Evolutionary conservation across 1,140 invertebrate genomes (phyloP).

Genomic region (Homalodisca vitripennis): DNA sequence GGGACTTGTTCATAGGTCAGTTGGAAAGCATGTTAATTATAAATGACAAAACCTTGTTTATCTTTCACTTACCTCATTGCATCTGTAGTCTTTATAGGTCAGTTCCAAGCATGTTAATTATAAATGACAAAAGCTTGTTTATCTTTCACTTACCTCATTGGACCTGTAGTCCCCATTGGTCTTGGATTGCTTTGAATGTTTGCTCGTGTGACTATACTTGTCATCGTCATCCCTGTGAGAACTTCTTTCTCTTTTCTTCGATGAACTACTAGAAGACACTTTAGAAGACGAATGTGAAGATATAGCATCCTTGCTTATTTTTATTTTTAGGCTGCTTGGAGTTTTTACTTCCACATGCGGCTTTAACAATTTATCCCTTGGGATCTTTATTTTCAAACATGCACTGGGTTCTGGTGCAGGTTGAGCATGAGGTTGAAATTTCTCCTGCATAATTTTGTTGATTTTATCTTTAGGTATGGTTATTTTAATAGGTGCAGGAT

Average conservation of each 20-base stretch:
- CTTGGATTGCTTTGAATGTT: constrained; percentile 5
- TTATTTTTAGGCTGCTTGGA: constrained; percentile 41
- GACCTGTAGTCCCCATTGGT: constrained; percentile 6
- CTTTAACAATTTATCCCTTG: constrained; percentile 56
- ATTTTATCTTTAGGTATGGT: constrained; percentile 67
- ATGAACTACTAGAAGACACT: neutral
- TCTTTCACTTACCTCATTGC: no score
- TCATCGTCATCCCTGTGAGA: constrained; percentile 4
- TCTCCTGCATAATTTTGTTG: constrained; percentile 45
- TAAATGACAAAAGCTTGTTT: no score
- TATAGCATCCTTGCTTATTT: constrained; percentile 39
- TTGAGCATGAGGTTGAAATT: constrained; percentile 39
- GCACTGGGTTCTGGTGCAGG: neutral
- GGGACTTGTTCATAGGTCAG: no score
- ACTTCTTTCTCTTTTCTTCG: constrained; percentile 15
- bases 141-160: constrained; percentile 4
- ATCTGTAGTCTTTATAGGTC: no score
- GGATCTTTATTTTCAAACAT: constrained; percentile 61
- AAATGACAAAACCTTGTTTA: no score
- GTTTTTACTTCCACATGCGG: constrained; percentile 3
- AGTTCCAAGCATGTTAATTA: no score
- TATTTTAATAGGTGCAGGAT: constrained; percentile 53
- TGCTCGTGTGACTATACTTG: neutral
- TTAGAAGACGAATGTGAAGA: neutral
- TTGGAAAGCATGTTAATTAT: no score